Percentiles rank a stretch among this genome's conserved stretches.
These are phyloP conservation scores for Synaphobranchus kaupii DNA, from an alignment of 2,797 vertebrate genomes.

Conservation along the genomic window DNA sequence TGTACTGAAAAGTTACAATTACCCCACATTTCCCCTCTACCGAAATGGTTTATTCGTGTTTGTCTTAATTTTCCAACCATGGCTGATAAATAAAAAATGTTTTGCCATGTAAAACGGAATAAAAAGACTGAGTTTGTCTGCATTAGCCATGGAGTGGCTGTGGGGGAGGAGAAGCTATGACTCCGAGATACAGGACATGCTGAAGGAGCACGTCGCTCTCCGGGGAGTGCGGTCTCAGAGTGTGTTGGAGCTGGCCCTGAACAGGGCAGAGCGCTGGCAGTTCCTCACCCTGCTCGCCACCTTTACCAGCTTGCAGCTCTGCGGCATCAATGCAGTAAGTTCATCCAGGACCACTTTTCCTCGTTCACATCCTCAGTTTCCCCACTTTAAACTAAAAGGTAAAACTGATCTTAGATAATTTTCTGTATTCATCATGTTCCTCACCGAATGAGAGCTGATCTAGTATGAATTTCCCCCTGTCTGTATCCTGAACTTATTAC, in stretches of 20 bases:
- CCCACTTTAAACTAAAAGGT: too few relatives aligned
- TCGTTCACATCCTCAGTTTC: background rate
- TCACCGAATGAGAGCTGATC: background rate
- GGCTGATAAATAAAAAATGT: background rate
- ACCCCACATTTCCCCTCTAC: too few relatives aligned
- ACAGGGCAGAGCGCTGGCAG: constrained; percentile 75
- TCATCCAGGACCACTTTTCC: background rate
- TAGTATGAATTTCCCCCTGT: background rate
- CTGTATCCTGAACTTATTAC: background rate
- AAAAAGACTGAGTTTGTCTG: background rate
- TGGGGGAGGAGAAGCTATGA: constrained; percentile 72
- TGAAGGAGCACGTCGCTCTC: constrained; percentile 68
- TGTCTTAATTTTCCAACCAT: background rate
- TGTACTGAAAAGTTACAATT: too few relatives aligned
- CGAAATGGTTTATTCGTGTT: background rate
- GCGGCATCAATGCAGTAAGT: constrained; percentile 73
- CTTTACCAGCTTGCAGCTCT: constrained; percentile 60
- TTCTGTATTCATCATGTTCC: background rate
- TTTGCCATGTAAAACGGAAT: background rate
- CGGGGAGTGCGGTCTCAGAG: constrained; percentile 57
- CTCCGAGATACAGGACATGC: constrained; percentile 75
- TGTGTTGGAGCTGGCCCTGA: constrained; percentile 66
- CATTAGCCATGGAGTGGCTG: constrained; percentile 69
- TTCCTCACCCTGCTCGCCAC: constrained; percentile 67
- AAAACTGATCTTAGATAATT: too few relatives aligned